Evolutionary conservation across 2,888 invertebrate genomes (phyloP).

Genomic region (Piscicola geometra): DNA sequence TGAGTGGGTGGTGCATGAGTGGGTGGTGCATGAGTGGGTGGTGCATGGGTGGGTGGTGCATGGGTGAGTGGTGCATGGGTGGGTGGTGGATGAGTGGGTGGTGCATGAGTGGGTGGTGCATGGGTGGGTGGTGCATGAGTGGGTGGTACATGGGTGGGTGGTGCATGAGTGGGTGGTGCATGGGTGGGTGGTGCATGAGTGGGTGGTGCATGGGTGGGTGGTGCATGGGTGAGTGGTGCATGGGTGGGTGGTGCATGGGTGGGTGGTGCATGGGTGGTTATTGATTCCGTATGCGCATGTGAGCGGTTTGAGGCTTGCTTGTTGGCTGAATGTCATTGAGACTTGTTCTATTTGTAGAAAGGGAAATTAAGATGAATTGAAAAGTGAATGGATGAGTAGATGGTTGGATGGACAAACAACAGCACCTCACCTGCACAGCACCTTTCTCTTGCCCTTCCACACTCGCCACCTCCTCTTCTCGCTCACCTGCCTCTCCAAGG

Average conservation of each 20-base stretch:
- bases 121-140: neutral
- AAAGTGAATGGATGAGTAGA: neutral
- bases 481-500: slow-evolving; percentile 91
- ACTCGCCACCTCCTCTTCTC: slow-evolving; percentile 92
- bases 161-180: neutral
- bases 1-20: neutral
- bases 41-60: neutral
- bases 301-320: too few species aligned
- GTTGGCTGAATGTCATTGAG: too few species aligned
- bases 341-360: too few species aligned
- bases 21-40: slow-evolving; percentile 44
- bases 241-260: too few species aligned
- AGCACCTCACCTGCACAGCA: slow-evolving; percentile 58
- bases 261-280: too few species aligned
- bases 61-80: neutral
- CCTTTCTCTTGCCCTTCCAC: slow-evolving; percentile 95
- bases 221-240: too few species aligned
- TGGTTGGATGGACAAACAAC: neutral
- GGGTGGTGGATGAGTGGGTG: slow-evolving; percentile 8
- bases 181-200: neutral
- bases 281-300: too few species aligned
- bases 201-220: too few species aligned
- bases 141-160: neutral
- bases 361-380: too few species aligned
- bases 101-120: neutral